Conservation (phyloP, 2,888 invertebrate genomes). For the Glyphotaelius pellucidus region DNA sequence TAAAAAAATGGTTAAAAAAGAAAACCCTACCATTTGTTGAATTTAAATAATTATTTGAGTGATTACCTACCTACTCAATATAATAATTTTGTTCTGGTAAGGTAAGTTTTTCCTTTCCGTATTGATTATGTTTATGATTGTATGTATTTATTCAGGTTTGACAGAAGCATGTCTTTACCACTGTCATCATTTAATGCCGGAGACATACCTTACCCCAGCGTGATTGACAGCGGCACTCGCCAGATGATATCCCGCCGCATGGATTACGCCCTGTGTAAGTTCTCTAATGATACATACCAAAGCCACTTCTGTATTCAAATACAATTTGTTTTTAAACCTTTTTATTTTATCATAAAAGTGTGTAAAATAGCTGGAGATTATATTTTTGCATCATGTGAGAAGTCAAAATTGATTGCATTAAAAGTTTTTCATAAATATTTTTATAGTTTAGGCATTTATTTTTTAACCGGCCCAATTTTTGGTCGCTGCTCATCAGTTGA, state of each 20-base stretch:
- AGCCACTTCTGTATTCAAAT: conserved; percentile 20
- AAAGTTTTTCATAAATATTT: conserved; percentile 45
- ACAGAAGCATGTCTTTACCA: conserved; percentile 84
- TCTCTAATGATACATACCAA: conserved; percentile 56
- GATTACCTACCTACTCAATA: too few species aligned
- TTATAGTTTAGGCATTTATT: conserved; percentile 64
- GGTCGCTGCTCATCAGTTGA: conserved; percentile 62
- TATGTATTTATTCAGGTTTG: conserved; percentile 76
- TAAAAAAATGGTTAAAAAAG: too few species aligned
- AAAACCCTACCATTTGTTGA: too few species aligned
- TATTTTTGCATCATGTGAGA: conserved; percentile 65
- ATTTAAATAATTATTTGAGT: too few species aligned
- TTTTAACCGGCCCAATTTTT: conserved; percentile 50
- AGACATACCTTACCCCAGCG: conserved; percentile 74
- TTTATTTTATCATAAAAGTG: conserved; percentile 51
- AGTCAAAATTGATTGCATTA: conserved; percentile 63
- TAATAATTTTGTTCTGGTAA: neutral
- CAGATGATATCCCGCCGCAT: conserved; percentile 83
- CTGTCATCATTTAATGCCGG: conserved; percentile 72
- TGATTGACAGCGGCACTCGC: conserved; percentile 75
- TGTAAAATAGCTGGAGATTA: conserved; percentile 60
- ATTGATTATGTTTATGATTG: neutral
- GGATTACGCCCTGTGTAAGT: conserved; percentile 93
- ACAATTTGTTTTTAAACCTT: conserved; percentile 19
- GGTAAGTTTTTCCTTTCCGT: neutral